These are phyloP conservation scores for Clarias laeviceps DNA, from an alignment of 2,797 vertebrate genomes.

Conservation along the genomic window DNA sequence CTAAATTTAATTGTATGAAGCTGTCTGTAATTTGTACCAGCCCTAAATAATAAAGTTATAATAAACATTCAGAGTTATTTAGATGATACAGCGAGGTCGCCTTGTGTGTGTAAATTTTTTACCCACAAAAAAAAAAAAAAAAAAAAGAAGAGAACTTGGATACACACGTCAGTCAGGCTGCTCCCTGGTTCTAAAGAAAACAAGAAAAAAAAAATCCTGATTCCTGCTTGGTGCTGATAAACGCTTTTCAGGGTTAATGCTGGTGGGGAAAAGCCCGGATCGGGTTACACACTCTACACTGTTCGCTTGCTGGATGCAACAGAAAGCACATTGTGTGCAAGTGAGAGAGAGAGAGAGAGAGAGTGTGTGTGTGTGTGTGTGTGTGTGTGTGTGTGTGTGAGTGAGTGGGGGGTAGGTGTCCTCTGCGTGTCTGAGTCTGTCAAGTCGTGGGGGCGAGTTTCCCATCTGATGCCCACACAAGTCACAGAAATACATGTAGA, in stretches of 20 bases:
- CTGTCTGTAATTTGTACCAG: neutral
- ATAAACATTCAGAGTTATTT: neutral
- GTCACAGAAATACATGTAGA: conserved; percentile 27
- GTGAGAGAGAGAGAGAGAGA: conserved; percentile 4
- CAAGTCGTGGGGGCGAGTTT: conserved; percentile 41
- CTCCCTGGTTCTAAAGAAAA: neutral
- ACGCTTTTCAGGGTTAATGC: neutral
- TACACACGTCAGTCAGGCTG: neutral
- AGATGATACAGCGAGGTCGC: neutral
- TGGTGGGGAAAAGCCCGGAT: conserved; percentile 28
- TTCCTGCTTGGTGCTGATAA: neutral
- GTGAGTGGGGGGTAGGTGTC: conserved; percentile 34
- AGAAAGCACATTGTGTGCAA: conserved; percentile 38
- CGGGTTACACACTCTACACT: conserved; percentile 8
- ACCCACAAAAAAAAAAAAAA: neutral
- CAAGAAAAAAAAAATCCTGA: neutral
- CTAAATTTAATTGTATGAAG: neutral
- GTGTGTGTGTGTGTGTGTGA: conserved; percentile 52
- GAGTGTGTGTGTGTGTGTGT: conserved; percentile 40
- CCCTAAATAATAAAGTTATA: neutral
- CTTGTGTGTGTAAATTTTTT: neutral
- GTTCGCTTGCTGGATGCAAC: conserved; percentile 1
- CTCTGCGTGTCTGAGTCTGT: conserved; percentile 49
- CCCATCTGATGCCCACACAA: conserved; percentile 57
- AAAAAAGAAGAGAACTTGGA: neutral